These are phyloP conservation scores for Echiichthys vipera DNA, from an alignment of 2,797 vertebrate genomes.

Conservation along the genomic window DNA sequence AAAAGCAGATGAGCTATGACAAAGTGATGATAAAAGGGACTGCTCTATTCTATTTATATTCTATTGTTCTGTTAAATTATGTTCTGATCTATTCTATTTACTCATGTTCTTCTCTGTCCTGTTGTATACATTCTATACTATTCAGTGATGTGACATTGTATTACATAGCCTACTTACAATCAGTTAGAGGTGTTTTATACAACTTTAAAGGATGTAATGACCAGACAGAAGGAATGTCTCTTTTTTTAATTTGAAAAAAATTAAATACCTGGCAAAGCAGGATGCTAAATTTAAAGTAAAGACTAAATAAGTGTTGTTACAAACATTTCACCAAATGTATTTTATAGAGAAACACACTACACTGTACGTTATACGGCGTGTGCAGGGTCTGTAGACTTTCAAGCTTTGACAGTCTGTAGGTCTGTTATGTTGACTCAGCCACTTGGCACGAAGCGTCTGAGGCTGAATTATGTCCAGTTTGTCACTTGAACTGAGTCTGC, in stretches of 20 bases:
- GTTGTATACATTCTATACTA: neutral
- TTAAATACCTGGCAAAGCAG: neutral
- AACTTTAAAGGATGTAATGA: neutral
- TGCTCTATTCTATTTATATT: neutral
- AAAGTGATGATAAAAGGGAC: too few relatives aligned
- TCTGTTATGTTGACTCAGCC: conserved; percentile 2
- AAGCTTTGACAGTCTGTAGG: neutral
- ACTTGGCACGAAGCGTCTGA: conserved; percentile 4
- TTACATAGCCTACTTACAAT: neutral
- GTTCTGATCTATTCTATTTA: neutral
- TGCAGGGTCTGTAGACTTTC: neutral
- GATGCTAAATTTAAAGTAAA: neutral
- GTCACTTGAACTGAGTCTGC: conserved; percentile 14
- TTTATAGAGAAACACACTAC: neutral
- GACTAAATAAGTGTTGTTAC: neutral
- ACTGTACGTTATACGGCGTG: neutral
- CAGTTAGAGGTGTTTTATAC: neutral
- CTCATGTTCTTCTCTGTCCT: neutral
- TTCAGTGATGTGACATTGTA: neutral
- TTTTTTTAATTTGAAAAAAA: neutral
- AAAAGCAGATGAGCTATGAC: too few relatives aligned
- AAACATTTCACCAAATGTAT: neutral
- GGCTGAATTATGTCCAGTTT: conserved; percentile 12
- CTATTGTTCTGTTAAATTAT: neutral
- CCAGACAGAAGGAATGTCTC: neutral